These are phyloP conservation scores for Chymomyza amoena DNA, from an alignment of 2,888 invertebrate species.

Conservation along the genomic window DNA sequence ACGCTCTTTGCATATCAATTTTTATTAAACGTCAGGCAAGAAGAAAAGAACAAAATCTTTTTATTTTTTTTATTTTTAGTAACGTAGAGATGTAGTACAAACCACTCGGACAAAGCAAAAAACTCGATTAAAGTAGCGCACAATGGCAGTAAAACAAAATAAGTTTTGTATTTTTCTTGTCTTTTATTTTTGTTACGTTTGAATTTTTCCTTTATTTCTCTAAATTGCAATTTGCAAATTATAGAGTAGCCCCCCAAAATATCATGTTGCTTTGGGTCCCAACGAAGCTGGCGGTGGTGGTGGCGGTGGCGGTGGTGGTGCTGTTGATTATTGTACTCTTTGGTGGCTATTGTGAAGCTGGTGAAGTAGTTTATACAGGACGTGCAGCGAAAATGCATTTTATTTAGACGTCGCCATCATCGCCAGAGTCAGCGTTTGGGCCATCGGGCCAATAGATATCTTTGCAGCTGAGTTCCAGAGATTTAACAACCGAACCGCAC, in stretches of 20 bases:
- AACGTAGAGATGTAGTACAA: neutral
- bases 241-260: slow-evolving; percentile 61
- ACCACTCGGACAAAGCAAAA: neutral
- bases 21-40: too few relatives aligned
- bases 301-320: neutral
- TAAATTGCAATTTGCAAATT: slow-evolving; percentile 73
- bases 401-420: slow-evolving; percentile 40
- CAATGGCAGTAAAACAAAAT: slow-evolving; percentile 25
- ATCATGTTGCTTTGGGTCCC: slow-evolving; percentile 21
- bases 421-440: neutral
- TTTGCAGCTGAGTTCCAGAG: neutral
- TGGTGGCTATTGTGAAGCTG: neutral
- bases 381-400: slow-evolving; percentile 65
- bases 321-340: neutral
- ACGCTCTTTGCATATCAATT: too few relatives aligned
- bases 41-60: too few relatives aligned
- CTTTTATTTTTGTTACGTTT: slow-evolving; percentile 29
- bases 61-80: too few relatives aligned
- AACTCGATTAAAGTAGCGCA: neutral
- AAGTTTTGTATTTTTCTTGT: slow-evolving; percentile 44
- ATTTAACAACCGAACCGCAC: slow-evolving; percentile 20
- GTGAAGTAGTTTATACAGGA: slow-evolving; percentile 22
- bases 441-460: neutral
- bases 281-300: neutral
- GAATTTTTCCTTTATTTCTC: slow-evolving; percentile 62